phyloP scores from a whole-genome alignment of 2,113 vertebrate genomes.

The Seriola rivoliana region DNA sequence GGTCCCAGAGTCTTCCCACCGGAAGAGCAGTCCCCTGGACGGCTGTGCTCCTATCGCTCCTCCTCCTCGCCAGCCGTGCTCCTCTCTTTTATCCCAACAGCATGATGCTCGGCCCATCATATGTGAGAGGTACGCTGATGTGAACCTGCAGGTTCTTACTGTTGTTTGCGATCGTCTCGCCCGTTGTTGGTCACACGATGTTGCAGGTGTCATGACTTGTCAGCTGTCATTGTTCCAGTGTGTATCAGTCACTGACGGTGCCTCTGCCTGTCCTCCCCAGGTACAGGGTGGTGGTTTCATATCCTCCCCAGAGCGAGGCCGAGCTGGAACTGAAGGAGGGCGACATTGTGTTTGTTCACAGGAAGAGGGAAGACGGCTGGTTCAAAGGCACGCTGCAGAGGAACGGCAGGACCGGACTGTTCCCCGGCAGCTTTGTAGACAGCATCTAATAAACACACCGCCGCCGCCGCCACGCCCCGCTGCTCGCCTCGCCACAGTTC shows the following conservation, averaged over 20 bases:
- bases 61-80: conserved; percentile 94
- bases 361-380: conserved; percentile 98
- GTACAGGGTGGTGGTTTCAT: conserved; percentile 97
- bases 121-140: conserved; percentile 91
- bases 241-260: conserved; percentile 26
- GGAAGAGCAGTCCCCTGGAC: conserved; percentile 87
- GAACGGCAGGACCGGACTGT: conserved; percentile 96
- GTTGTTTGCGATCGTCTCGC: conserved; percentile 4
- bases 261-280: conserved; percentile 79
- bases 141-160: neutral
- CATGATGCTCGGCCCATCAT: conserved; percentile 92
- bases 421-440: conserved; percentile 98
- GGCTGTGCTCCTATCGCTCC: conserved; percentile 88
- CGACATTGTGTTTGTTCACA: conserved; percentile 98
- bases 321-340: conserved; percentile 99
- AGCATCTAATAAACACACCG: conserved; percentile 86
- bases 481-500: neutral
- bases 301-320: conserved; percentile 98
- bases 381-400: conserved; percentile 98
- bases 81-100: conserved; percentile 88
- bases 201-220: neutral
- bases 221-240: conserved; percentile 36
- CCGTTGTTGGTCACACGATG: conserved; percentile 12
- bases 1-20: conserved; percentile 80
- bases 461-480: conserved; percentile 23